Base-by-base conservation (phyloP, 1,140 invertebrate genomes). In the Drosophila triauraria region DNA sequence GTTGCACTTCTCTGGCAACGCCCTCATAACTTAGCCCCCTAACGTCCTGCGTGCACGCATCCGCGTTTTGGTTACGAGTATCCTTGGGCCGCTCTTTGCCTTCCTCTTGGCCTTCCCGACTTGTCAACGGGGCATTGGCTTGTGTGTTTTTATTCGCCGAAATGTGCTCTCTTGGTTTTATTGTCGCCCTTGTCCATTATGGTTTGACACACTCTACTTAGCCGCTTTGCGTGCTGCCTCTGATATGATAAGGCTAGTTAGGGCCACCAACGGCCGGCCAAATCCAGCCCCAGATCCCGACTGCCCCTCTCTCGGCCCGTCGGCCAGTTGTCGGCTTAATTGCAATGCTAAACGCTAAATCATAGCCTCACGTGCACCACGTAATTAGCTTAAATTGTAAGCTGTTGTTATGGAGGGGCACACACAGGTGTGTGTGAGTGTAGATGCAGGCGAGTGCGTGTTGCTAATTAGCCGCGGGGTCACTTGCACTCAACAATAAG, bases 381-480 rank as follows among this genome's bases (percentile, higher is more conserved):
- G 85, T 90, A 87, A 87, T 87, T 87, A 87, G 85, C 80, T 88
- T 84, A 88, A 87, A 87, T 90, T 87, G 84, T 84, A 90, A 85
- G 85, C 70, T 65, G 65, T 69, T 81, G 71, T 88, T 86, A 76
- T 69, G 79, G 76, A 10, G 62, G 65, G 67, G 78, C 51, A 63
- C 44, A 69, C 47, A 53, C 44, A 72, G 38, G n/a, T 54, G 48
- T 68, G 64, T 50, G 64, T 42, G 35, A 13, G 42, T n/a, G 38
- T 35, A 30, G 25, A 8, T 65, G 60, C 44, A 38, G 30, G 44
- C 8, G 67, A 27, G 67, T 51, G 38, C 53, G 69, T 71, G 51
- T 32, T 27, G 67, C 67, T 70, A 68, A 70, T 70, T 68, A 68
- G 67, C 12, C 30, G 13, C 27, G 35, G 48, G 67, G 40, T 68